A percentile compares a stretch with the other conserved stretches of the same genome.
These are phyloP conservation scores for Molorchus minor DNA, from an alignment of 2,888 invertebrate genomes.

Conservation along the genomic window DNA sequence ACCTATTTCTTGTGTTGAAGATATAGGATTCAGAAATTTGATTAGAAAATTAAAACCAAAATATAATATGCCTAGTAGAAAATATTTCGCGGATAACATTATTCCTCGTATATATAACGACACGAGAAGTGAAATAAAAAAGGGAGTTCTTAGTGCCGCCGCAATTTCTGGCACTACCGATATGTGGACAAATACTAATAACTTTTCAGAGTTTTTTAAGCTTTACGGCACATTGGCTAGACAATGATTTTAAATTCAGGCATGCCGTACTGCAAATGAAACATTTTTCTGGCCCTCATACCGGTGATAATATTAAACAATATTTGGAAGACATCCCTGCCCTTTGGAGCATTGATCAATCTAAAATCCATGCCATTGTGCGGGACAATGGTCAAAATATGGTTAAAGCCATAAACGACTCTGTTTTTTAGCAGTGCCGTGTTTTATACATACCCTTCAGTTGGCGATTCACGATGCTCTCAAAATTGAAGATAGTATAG, in stretches of 20 bases:
- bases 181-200: not conserved
- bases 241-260: not conserved
- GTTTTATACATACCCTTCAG: too few species aligned
- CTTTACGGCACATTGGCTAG: not conserved
- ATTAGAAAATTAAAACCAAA: too few species aligned
- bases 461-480: too few species aligned
- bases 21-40: too few species aligned
- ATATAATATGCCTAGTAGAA: too few species aligned
- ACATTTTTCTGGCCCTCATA: not conserved
- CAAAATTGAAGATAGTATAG: too few species aligned
- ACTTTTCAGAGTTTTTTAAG: not conserved
- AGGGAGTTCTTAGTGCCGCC: too few species aligned
- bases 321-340: not conserved
- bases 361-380: not conserved
- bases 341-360: not conserved
- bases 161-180: not conserved
- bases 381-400: not conserved
- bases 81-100: too few species aligned
- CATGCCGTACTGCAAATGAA: constrained; percentile 1
- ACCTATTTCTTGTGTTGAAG: too few species aligned
- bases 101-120: too few species aligned
- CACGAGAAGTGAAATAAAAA: too few species aligned
- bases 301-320: not conserved
- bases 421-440: too few species aligned
- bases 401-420: not conserved